Evolutionary conservation across 2,797 vertebrate species (phyloP).

Genomic region (Pelobates cultripes): DNA sequence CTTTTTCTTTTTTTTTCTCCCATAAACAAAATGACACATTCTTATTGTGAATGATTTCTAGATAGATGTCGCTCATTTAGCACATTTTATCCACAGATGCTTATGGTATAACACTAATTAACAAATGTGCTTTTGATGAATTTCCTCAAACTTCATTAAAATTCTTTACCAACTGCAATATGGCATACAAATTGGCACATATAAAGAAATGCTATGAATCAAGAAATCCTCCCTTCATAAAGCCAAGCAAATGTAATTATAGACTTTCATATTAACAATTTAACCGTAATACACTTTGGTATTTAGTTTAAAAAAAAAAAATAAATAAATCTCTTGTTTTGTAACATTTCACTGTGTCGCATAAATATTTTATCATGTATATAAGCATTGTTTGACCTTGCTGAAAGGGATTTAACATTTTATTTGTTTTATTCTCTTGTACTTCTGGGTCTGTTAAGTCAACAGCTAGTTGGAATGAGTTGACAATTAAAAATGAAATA

Average conservation of each 20-base stretch:
- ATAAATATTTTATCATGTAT: too few species aligned
- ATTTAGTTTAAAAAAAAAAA: not conserved
- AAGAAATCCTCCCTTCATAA: not conserved
- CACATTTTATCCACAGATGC: not conserved
- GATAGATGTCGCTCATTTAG: not conserved
- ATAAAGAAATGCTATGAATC: not conserved
- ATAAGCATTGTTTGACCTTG: too few species aligned
- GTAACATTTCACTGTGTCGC: not conserved
- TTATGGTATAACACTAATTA: not conserved
- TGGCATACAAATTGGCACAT: not conserved
- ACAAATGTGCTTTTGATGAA: constrained; percentile 12
- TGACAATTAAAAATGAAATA: too few species aligned
- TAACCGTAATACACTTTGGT: not conserved
- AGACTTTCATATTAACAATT: not conserved
- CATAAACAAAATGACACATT: not conserved
- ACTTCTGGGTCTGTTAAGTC: too few species aligned
- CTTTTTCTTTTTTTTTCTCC: not conserved
- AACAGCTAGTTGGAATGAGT: too few species aligned
- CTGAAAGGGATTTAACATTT: too few species aligned
- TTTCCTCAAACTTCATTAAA: not conserved
- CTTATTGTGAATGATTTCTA: not conserved
- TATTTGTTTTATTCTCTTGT: too few species aligned
- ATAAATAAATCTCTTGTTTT: not conserved
- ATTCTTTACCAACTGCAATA: not conserved
- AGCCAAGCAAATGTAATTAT: constrained; percentile 7